Conservation (phyloP, 1,140 invertebrate genomes). For the Bombus haemorrhoidalis region DNA sequence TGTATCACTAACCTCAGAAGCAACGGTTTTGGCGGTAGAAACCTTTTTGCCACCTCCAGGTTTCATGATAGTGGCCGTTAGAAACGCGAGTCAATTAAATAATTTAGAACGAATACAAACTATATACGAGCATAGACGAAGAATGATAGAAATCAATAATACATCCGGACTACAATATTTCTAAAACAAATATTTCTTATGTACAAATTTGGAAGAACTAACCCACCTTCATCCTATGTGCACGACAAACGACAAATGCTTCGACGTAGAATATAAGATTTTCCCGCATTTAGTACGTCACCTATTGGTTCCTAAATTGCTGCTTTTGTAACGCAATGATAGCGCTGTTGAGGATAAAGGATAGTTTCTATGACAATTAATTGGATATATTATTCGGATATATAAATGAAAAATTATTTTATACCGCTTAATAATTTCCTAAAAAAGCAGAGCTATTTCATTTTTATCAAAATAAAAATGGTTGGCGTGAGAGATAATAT, state of each 20-base stretch:
- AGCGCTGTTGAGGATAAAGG: background rate
- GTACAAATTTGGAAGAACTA: background rate
- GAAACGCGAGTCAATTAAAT: slow-evolving; percentile 4
- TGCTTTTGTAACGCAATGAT: background rate
- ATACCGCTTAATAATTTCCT: background rate
- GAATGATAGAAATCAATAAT: background rate
- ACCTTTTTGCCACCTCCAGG: slow-evolving; percentile 70
- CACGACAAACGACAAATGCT: background rate
- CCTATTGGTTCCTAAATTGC: background rate
- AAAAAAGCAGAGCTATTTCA: background rate
- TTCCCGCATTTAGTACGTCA: slow-evolving; percentile 13
- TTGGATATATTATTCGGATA: too few species aligned
- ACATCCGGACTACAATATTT: background rate
- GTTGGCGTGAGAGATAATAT: background rate
- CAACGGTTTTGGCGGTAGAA: slow-evolving; percentile 67
- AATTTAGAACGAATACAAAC: background rate
- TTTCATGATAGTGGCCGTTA: slow-evolving; percentile 73
- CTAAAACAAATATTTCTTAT: background rate
- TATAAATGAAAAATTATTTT: background rate
- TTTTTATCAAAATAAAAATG: background rate
- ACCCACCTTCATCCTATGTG: background rate
- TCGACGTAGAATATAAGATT: background rate
- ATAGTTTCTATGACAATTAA: slow-evolving; percentile 7
- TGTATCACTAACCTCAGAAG: slow-evolving; percentile 72
- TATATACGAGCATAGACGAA: background rate